These are phyloP conservation scores for Zonitis immaculata DNA, from an alignment of 2,888 invertebrate species.

Conservation along the genomic window DNA sequence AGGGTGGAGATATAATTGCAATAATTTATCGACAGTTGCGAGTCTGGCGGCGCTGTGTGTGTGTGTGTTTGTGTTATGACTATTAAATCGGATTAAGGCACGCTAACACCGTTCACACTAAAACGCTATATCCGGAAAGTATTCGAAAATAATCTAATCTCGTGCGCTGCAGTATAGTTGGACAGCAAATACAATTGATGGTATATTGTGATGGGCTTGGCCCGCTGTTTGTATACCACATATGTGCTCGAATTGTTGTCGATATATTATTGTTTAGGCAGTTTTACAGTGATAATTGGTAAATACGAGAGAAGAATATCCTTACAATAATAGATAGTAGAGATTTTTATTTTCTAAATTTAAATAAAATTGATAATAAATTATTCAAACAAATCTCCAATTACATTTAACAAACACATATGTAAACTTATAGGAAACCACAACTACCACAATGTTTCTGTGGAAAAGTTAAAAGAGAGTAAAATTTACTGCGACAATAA, in stretches of 20 bases:
- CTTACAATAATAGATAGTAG: too few species aligned
- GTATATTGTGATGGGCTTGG: background rate
- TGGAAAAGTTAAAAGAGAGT: constrained; percentile 16
- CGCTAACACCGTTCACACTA: background rate
- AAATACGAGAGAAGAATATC: background rate
- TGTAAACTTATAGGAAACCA: too few species aligned
- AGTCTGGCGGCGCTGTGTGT: too few species aligned
- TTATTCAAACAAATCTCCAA: constrained; percentile 15
- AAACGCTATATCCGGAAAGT: background rate
- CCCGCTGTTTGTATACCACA: background rate
- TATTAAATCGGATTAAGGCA: constrained; percentile 5
- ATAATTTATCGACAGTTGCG: constrained; percentile 20
- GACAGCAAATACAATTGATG: background rate
- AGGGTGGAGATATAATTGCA: constrained; percentile 19
- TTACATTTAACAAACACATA: constrained; percentile 1
- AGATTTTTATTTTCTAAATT: background rate
- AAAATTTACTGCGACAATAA: constrained; percentile 29
- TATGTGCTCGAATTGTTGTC: background rate
- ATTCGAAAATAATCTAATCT: background rate
- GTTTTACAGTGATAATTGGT: background rate
- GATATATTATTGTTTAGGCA: background rate
- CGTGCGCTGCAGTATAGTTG: background rate
- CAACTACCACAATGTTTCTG: background rate
- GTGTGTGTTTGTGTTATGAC: too few species aligned
- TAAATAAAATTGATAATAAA: constrained; percentile 2